phyloP scores from a whole-genome alignment of 2,797 vertebrate genomes.

The Bucorvus abyssinicus region DNA sequence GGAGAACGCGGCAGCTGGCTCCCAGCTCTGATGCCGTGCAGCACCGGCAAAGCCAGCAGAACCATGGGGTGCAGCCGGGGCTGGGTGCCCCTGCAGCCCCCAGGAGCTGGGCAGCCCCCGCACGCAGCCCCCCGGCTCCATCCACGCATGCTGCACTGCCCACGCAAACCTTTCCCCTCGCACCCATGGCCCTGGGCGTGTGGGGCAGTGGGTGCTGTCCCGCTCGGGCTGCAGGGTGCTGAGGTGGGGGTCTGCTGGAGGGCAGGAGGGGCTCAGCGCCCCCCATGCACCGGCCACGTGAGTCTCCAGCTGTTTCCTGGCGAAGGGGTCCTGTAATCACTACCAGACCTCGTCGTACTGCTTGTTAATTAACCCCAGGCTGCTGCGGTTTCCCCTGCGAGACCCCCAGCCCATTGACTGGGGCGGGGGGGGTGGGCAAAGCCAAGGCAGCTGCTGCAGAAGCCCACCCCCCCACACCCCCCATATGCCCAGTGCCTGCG shows the following conservation, averaged over 20 bases:
- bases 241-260: not conserved
- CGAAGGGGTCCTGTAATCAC: not conserved
- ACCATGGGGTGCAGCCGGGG: accelerated
- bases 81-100: not conserved
- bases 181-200: not conserved
- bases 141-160: accelerated
- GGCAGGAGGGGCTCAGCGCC: not conserved
- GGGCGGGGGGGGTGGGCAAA: no score
- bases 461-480: accelerated
- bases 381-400: not conserved
- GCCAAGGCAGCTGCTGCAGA: not conserved
- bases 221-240: not conserved
- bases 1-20: not conserved
- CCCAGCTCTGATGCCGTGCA: not conserved
- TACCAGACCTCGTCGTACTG: not conserved
- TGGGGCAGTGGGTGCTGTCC: not conserved
- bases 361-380: not conserved
- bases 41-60: not conserved
- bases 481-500: accelerated
- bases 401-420: not conserved
- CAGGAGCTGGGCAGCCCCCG: not conserved
- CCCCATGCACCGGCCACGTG: accelerated
- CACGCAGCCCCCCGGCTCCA: accelerated
- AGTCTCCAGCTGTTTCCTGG: not conserved
- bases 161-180: accelerated